Evolutionary conservation across 2,888 invertebrate genomes (phyloP).

Genomic region (Tolmerus cingulatus): DNA sequence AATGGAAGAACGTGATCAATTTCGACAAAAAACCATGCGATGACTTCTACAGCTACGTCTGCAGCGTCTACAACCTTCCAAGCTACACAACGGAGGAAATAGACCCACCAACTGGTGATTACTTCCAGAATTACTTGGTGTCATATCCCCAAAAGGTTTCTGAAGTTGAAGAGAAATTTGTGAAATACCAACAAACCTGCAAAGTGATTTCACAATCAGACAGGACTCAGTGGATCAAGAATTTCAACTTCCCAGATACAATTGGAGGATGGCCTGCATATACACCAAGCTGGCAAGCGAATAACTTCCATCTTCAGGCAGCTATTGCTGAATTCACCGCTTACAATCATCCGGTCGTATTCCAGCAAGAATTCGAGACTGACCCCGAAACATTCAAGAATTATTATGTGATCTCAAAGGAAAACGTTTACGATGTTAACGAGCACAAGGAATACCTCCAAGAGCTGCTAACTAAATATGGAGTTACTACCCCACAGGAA

Average conservation of each 20-base stretch:
- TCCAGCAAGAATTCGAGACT: not conserved
- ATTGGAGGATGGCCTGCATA: constrained; percentile 2
- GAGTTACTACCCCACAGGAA: not conserved
- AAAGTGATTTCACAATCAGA: not conserved
- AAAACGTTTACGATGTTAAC: not conserved
- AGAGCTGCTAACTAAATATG: not conserved
- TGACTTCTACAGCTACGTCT: not conserved
- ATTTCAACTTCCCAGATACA: not conserved
- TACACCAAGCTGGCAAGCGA: not conserved
- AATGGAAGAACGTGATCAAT: not conserved
- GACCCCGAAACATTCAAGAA: not conserved
- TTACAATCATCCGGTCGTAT: not conserved
- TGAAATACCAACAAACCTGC: not conserved
- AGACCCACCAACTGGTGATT: not conserved
- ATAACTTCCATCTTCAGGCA: not conserved
- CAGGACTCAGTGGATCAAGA: not conserved
- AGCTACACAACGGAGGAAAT: not conserved
- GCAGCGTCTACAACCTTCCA: not conserved
- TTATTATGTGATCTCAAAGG: not conserved
- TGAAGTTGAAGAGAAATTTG: not conserved
- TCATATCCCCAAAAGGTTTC: not conserved
- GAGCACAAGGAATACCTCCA: not conserved
- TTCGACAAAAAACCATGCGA: not conserved
- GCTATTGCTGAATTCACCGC: not conserved
- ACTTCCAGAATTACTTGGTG: not conserved